Evolutionary conservation across 2,113 vertebrate species (phyloP).

Genomic region (Caretta caretta): DNA sequence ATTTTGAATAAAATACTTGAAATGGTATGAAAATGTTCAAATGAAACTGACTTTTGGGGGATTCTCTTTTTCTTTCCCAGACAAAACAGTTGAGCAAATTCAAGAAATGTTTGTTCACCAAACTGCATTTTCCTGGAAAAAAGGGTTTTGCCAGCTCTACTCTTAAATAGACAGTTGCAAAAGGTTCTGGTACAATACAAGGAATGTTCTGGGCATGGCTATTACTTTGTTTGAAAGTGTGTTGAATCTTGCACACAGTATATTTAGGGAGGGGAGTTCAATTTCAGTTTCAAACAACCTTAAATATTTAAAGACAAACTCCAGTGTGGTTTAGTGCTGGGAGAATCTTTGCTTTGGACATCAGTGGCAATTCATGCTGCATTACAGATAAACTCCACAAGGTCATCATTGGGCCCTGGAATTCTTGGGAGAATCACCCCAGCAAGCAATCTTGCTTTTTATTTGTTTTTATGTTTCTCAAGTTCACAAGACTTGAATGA

Average conservation of each 20-base stretch:
- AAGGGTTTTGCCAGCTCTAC: neutral
- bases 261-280: neutral
- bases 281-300: neutral
- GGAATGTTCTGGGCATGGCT: fast-evolving
- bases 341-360: neutral
- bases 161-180: neutral
- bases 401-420: slow-evolving; percentile 28
- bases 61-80: neutral
- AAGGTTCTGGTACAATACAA: neutral
- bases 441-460: slow-evolving; percentile 23
- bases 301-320: neutral
- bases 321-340: neutral
- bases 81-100: neutral
- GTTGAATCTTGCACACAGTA: neutral
- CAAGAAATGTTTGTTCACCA: neutral
- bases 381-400: slow-evolving; percentile 1
- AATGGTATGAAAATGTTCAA: no score
- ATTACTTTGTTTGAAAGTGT: fast-evolving
- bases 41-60: no score
- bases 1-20: no score
- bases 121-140: neutral
- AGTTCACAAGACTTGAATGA: slow-evolving; percentile 46
- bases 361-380: neutral
- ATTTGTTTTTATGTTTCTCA: slow-evolving; percentile 29
- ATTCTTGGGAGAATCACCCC: slow-evolving; percentile 46